These are phyloP conservation scores for Rhinatrema bivittatum DNA, from an alignment of 2,797 vertebrate species.

Conservation along the genomic window DNA sequence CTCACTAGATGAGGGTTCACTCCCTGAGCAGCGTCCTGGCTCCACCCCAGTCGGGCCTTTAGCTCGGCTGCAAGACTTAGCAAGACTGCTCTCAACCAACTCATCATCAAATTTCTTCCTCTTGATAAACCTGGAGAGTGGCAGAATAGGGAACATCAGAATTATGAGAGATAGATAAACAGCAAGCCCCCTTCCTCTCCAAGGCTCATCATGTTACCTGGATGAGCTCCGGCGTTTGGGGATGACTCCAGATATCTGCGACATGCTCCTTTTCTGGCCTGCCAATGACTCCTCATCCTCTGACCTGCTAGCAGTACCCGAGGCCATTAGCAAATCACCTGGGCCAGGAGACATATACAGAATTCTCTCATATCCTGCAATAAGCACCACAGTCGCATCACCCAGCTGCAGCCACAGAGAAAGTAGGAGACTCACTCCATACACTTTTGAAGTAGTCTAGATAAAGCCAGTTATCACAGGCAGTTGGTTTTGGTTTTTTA, in stretches of 20 bases:
- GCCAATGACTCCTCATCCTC: slow-evolving; percentile 82
- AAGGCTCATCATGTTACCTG: slow-evolving; percentile 71
- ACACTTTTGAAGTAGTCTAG: too few relatives aligned
- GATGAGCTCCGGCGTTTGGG: slow-evolving; percentile 93
- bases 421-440: too few relatives aligned
- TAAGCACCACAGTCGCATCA: too few relatives aligned
- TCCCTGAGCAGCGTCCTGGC: slow-evolving; percentile 77
- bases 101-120: slow-evolving; percentile 96
- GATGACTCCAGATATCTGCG: slow-evolving; percentile 71
- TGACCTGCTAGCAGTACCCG: slow-evolving; percentile 74
- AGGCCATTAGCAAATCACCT: slow-evolving; percentile 65
- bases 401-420: too few relatives aligned
- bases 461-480: too few relatives aligned
- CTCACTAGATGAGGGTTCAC: slow-evolving; percentile 82
- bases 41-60: slow-evolving; percentile 82
- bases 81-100: slow-evolving; percentile 90
- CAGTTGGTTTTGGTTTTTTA: too few relatives aligned
- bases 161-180: not conserved
- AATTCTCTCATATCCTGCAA: slow-evolving; percentile 11
- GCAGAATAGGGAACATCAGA: not conserved
- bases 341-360: too few relatives aligned
- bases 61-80: slow-evolving; percentile 86
- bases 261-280: slow-evolving; percentile 73
- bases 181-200: too few relatives aligned
- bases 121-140: slow-evolving; percentile 79